A percentile compares a stretch with the other conserved stretches of the same genome.
phyloP scores from a whole-genome alignment of 2,888 invertebrate species.

The Gasteruption jaculator region DNA sequence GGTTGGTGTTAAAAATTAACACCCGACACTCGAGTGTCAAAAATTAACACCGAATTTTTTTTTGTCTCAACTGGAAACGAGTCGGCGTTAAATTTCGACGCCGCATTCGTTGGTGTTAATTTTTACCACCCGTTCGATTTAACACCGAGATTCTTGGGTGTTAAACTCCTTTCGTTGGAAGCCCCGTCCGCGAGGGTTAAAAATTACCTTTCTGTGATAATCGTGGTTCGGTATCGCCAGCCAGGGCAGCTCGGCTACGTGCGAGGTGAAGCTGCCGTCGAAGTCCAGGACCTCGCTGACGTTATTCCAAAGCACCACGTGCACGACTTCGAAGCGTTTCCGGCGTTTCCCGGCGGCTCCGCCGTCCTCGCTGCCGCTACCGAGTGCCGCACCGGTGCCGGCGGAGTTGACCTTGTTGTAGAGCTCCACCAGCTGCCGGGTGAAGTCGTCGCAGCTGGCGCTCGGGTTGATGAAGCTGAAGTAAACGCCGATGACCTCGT shows the following conservation, averaged over 20 bases:
- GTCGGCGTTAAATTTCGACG: too few species aligned
- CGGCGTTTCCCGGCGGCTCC: slow-evolving; percentile 42
- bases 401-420: slow-evolving; percentile 44
- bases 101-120: too few species aligned
- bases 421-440: slow-evolving; percentile 60
- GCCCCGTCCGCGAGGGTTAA: slow-evolving; percentile 13
- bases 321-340: slow-evolving; percentile 61
- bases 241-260: slow-evolving; percentile 66
- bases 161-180: too few species aligned
- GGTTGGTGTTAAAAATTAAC: too few species aligned
- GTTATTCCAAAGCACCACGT: slow-evolving; percentile 68
- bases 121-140: too few species aligned
- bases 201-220: slow-evolving; percentile 64
- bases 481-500: slow-evolving; percentile 60
- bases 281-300: slow-evolving; percentile 62
- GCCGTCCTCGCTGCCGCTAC: slow-evolving; percentile 33
- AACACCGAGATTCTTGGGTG: too few species aligned
- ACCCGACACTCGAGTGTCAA: too few species aligned
- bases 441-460: slow-evolving; percentile 65
- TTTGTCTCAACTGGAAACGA: too few species aligned
- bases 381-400: slow-evolving; percentile 10
- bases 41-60: too few species aligned
- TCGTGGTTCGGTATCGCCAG: slow-evolving; percentile 68
- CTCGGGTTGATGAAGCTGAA: slow-evolving; percentile 70
- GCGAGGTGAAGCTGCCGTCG: slow-evolving; percentile 62